Percentiles rank a stretch among this genome's conserved stretches.
phyloP scores from a whole-genome alignment of 2,888 invertebrate genomes.

The Cryptops parisi region DNA sequence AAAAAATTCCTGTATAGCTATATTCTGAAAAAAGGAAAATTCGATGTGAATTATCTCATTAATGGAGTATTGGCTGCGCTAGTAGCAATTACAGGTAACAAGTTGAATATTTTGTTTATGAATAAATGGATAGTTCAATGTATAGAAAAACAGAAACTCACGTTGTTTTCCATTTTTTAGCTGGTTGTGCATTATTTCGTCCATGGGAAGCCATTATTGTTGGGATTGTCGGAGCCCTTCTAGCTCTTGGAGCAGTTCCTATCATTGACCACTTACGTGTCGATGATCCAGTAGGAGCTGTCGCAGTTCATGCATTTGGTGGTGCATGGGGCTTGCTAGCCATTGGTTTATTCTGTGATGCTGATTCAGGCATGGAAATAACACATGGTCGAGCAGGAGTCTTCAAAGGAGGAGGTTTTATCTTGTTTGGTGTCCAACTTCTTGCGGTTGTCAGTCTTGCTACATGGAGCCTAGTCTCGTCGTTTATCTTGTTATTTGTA shows the following conservation, averaged over 20 bases:
- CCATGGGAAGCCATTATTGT: constrained; percentile 76
- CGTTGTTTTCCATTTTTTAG: constrained; percentile 23
- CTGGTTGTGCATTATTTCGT: constrained; percentile 44
- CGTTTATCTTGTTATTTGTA: constrained; percentile 58
- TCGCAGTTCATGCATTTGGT: constrained; percentile 61
- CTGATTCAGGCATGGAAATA: constrained; percentile 55
- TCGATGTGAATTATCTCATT: constrained; percentile 71
- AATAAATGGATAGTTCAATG: neutral
- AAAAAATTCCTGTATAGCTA: neutral
- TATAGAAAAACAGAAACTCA: too few relatives aligned
- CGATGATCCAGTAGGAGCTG: constrained; percentile 85
- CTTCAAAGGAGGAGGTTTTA: constrained; percentile 61
- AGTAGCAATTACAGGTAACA: constrained; percentile 69
- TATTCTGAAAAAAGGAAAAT: constrained; percentile 34
- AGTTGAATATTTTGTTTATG: too few relatives aligned
- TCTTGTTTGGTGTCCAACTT: constrained; percentile 66
- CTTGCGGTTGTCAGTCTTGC: constrained; percentile 54
- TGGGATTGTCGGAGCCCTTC: constrained; percentile 59
- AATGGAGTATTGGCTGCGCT: constrained; percentile 76
- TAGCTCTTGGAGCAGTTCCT: constrained; percentile 55
- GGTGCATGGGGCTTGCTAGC: constrained; percentile 57
- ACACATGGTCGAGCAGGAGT: constrained; percentile 43
- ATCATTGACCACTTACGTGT: constrained; percentile 60
- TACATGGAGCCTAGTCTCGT: constrained; percentile 57
- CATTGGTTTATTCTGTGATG: constrained; percentile 75